A percentile compares a stretch with the other conserved stretches of the same genome.
Conservation (phyloP, 2,797 vertebrate genomes). For the Pantherophis alleghaniensis region DNA sequence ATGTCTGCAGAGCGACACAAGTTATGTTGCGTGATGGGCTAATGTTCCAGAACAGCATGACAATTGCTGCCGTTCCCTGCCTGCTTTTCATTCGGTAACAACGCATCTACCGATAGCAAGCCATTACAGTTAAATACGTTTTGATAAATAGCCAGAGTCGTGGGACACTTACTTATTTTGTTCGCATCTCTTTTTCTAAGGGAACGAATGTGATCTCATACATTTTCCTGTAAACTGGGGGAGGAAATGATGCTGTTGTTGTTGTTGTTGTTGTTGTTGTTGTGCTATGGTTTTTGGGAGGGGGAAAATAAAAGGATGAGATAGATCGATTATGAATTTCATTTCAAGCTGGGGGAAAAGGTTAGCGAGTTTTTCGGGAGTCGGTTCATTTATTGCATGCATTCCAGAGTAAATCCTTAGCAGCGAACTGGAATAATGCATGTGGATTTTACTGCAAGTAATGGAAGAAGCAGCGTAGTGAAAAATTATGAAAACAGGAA, state of each 20-base stretch:
- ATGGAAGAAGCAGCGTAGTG: background rate
- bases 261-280: background rate
- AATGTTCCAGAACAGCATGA: conserved; percentile 54
- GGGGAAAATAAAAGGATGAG: background rate
- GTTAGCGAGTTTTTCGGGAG: conserved; percentile 30
- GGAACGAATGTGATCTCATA: conserved; percentile 31
- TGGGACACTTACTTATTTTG: conserved; percentile 52
- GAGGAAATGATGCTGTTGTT: background rate
- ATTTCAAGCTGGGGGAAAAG: conserved; percentile 45
- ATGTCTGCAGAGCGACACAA: conserved; percentile 38
- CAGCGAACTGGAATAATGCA: conserved; percentile 23
- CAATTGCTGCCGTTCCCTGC: conserved; percentile 42
- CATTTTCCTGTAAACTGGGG: background rate
- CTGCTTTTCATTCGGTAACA: conserved; percentile 53
- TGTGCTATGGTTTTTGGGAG: background rate
- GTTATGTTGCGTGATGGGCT: conserved; percentile 42
- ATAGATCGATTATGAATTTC: background rate
- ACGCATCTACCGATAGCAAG: conserved; percentile 45
- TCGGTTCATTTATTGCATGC: conserved; percentile 31
- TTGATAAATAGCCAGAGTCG: conserved; percentile 69
- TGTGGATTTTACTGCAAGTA: conserved; percentile 4
- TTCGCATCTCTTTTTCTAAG: conserved; percentile 53
- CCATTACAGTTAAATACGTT: conserved; percentile 62
- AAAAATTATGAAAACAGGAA: background rate
- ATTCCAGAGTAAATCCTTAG: background rate